Evolutionary conservation across 1,140 invertebrate species (phyloP).

Genomic region (Phymorhynchus buccinoides): DNA sequence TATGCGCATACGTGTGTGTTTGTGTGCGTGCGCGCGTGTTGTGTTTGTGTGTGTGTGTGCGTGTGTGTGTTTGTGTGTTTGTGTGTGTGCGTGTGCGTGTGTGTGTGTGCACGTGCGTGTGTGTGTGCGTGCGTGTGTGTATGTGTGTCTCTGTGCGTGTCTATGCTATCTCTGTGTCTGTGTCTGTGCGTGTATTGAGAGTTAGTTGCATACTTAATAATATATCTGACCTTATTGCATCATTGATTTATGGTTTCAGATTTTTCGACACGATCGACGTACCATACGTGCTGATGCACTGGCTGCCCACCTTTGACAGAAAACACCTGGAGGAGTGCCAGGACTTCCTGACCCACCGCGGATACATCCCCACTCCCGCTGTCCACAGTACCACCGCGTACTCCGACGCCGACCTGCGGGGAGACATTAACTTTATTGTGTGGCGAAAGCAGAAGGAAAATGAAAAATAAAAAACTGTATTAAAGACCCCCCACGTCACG

Average conservation of each 20-base stretch:
- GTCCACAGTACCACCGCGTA: neutral
- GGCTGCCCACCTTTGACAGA: neutral
- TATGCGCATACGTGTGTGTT: neutral
- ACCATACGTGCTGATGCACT: slow-evolving; percentile 33
- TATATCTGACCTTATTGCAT: no score
- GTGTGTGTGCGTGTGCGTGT: no score
- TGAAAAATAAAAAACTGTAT: no score
- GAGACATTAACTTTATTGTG: slow-evolving; percentile 2
- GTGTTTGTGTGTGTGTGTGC: no score
- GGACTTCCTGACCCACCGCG: neutral
- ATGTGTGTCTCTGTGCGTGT: no score
- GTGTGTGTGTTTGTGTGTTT: no score
- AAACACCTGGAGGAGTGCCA: neutral
- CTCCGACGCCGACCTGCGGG: neutral
- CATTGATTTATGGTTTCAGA: neutral
- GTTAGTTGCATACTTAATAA: no score
- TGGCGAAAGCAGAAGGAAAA: neutral
- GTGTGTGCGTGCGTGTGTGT: no score
- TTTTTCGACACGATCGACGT: slow-evolving; percentile 21
- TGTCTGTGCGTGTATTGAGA: no score
- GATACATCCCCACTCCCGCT: neutral
- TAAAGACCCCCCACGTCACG: no score
- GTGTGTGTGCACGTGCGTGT: no score
- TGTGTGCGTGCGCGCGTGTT: neutral
- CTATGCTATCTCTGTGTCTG: no score